Evolutionary conservation across 92 coral and sea anemone genomes (phyloP), one percentile per base, ranked within the genome.

Genomic region (Zoanthus sansibaricus): DNA sequence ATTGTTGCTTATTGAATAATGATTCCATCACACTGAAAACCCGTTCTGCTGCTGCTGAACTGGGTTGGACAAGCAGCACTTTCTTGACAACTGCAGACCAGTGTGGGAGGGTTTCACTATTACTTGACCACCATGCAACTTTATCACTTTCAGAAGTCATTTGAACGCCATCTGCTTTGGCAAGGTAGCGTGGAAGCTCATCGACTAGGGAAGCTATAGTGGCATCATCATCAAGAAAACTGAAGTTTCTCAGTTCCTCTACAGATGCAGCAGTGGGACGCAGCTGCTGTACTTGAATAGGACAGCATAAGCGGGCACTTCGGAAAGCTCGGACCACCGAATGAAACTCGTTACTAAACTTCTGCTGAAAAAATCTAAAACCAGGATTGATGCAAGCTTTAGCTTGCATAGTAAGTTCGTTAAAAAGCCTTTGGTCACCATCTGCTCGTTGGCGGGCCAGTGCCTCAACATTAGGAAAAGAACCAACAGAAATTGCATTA

Each of bases 81-180:
- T 77, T 77, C 68, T 54, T 77, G 82, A 77, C 82, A 55, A 31
- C 71, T 59, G 71, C 83, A 77, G 71, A 77, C 83, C 83, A 77
- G 83, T 79, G 86, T 78, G 86, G 86, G 47, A 87, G 85, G 85
- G 86, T 87, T 55, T 87, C 90, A 37, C 71, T 61, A 49, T 54
- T 72, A 55, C 51, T 64, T 61, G 89, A 82, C 85, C 89, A 87
- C 89, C 83, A 76, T 11, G 76, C 64, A 48, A 87, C 86, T 87
- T 79, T 87, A 33, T 87, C 77, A 4, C 83, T 75, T 71, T 87
- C 90, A 32, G 56, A 58, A 16, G 46, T 83, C 82, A 56, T 55
- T 77, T 77, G 82, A 16, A 3, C 49, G 52, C 70, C 71, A 77
- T 77, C 82, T 58, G 52, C 82, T 77, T 77, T 77, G 82, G 82